These are phyloP conservation scores for Chaenocephalus aceratus DNA, from an alignment of 2,113 vertebrate genomes.

Conservation along the genomic window DNA sequence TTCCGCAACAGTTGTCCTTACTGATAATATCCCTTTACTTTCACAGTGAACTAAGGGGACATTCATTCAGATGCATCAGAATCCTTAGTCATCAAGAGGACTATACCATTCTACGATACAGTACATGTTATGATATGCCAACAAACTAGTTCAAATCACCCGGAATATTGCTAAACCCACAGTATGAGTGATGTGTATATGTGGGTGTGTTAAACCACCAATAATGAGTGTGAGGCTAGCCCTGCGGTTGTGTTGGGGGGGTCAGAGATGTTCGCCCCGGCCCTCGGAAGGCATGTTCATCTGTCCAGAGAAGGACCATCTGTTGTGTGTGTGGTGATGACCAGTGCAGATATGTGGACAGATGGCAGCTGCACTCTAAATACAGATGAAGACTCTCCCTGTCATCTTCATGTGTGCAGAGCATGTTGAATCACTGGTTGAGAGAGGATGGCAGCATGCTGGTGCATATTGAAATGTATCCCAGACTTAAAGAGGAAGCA, in stretches of 20 bases:
- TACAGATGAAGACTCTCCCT: slow-evolving; percentile 47
- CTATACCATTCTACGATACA: no score
- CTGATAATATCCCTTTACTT: neutral
- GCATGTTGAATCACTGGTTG: neutral
- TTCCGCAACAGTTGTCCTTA: neutral
- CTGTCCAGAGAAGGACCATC: slow-evolving; percentile 53
- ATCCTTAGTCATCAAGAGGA: neutral
- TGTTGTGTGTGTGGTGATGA: slow-evolving; percentile 43
- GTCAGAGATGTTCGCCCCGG: slow-evolving; percentile 10
- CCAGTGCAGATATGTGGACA: slow-evolving; percentile 47
- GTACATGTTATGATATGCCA: no score
- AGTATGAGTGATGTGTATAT: neutral
- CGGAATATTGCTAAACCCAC: neutral
- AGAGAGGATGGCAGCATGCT: neutral
- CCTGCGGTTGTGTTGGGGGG: slow-evolving; percentile 17
- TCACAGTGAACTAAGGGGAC: neutral
- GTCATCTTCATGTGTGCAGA: neutral
- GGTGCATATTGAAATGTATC: neutral
- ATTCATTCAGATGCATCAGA: neutral
- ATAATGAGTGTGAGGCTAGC: neutral
- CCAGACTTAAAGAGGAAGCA: neutral
- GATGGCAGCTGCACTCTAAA: slow-evolving; percentile 76
- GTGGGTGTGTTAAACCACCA: neutral
- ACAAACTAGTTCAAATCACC: neutral
- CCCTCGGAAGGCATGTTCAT: slow-evolving; percentile 53